Evolutionary conservation across 2,888 invertebrate genomes (phyloP).

Genomic region (Altica lythri): DNA sequence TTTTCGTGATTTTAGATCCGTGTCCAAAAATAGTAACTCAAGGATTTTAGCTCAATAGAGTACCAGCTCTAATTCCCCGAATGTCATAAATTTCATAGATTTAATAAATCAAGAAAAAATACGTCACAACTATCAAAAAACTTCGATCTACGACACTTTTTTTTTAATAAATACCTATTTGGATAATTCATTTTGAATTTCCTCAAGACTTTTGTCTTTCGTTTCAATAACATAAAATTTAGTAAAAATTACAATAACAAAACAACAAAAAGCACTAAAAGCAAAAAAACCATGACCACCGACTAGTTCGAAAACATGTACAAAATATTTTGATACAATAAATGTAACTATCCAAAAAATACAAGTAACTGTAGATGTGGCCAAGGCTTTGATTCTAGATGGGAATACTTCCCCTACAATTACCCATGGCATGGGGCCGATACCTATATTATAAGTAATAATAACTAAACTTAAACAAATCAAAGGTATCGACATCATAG

Average conservation of each 20-base stretch:
- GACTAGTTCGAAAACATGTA: conserved; percentile 30
- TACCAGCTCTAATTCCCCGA: too few relatives aligned
- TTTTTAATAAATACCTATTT: neutral
- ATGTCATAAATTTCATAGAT: too few relatives aligned
- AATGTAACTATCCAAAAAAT: conserved; percentile 46
- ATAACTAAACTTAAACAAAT: conserved; percentile 61
- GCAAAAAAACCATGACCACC: conserved; percentile 40
- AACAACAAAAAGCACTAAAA: conserved; percentile 37
- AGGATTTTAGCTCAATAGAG: too few relatives aligned
- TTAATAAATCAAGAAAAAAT: too few relatives aligned
- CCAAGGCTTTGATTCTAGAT: conserved; percentile 67
- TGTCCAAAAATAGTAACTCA: too few relatives aligned
- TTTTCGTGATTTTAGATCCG: too few relatives aligned
- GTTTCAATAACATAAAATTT: conserved; percentile 42
- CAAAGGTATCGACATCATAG: neutral
- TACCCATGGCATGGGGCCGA: conserved; percentile 81
- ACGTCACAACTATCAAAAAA: too few relatives aligned
- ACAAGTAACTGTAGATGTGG: conserved; percentile 51
- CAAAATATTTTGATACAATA: conserved; percentile 40
- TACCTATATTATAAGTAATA: conserved; percentile 69
- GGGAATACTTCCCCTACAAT: conserved; percentile 83
- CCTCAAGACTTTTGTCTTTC: conserved; percentile 39
- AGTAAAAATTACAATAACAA: conserved; percentile 34
- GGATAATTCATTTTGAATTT: conserved; percentile 36
- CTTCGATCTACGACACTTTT: too few relatives aligned